Evolutionary conservation across 30 jellyfish, hydroid and myxozoan genomes (phyloP).

Genomic region (Sanderia malayensis): DNA sequence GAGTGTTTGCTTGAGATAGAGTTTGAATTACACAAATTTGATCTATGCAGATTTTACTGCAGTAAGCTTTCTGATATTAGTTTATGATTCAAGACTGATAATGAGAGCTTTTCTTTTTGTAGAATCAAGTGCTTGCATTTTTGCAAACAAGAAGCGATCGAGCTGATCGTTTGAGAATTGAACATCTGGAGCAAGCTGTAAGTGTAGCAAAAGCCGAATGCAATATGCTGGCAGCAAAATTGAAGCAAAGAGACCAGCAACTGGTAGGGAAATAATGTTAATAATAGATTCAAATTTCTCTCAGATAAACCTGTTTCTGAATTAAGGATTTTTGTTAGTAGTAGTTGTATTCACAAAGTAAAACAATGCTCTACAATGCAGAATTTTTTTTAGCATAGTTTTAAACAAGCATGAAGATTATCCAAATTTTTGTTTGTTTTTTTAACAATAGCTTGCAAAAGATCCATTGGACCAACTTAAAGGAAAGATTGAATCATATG

Average conservation of each 20-base stretch:
- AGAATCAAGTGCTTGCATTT: slow-evolving; percentile 53
- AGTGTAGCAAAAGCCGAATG: slow-evolving; percentile 25
- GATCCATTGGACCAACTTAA: slow-evolving; percentile 21
- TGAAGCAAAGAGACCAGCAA: slow-evolving; percentile 12
- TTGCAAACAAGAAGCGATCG: slow-evolving; percentile 53
- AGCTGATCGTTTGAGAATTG: slow-evolving; percentile 53
- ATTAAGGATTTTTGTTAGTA: background rate
- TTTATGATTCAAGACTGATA: too few species aligned
- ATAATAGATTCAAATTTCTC: background rate
- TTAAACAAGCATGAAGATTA: background rate
- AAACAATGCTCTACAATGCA: too few species aligned
- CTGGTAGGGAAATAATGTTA: background rate
- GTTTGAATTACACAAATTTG: too few species aligned
- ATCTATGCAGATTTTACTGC: too few species aligned
- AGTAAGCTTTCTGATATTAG: background rate
- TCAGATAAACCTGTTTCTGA: background rate
- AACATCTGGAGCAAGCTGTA: slow-evolving; percentile 33
- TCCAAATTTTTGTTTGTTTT: too few species aligned
- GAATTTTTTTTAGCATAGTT: background rate
- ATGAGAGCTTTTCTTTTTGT: slow-evolving; percentile 3
- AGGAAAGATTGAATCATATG: slow-evolving; percentile 12
- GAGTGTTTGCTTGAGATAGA: background rate
- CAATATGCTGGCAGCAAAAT: slow-evolving; percentile 32
- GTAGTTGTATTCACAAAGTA: background rate
- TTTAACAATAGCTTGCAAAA: background rate